Conservation (phyloP, 2,888 invertebrate genomes). For the Pristionchus arcanus region DNA sequence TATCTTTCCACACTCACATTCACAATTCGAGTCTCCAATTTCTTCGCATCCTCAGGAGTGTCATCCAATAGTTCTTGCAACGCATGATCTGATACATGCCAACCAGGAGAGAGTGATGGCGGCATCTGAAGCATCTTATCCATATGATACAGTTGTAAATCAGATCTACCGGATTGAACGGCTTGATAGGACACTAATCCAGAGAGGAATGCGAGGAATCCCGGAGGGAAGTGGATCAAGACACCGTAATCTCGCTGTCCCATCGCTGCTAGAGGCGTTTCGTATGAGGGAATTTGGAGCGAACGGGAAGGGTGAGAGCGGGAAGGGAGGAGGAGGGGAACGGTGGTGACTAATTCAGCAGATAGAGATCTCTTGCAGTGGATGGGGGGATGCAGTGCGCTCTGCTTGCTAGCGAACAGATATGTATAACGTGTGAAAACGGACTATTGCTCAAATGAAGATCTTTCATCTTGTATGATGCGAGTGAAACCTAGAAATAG, state of each 20-base stretch:
- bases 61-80: constrained; percentile 27
- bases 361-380: neutral
- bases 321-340: neutral
- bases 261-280: neutral
- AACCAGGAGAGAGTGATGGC: constrained; percentile 24
- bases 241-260: neutral
- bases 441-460: no score
- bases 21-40: neutral
- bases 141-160: neutral
- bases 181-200: neutral
- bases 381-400: neutral
- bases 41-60: constrained; percentile 7
- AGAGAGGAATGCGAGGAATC: neutral
- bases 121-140: neutral
- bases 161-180: neutral
- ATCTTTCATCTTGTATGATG: no score
- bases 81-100: constrained; percentile 50
- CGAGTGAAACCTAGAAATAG: neutral
- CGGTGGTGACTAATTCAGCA: constrained; percentile 19
- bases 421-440: no score
- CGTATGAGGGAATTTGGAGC: neutral
- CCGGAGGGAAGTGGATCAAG: neutral
- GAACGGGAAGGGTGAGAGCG: neutral
- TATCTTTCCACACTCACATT: constrained; percentile 43
- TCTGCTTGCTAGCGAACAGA: neutral